Evolutionary conservation across 2,797 vertebrate species (phyloP), one percentile per base, ranked within the genome.

Genomic region (Oryzias dopingdopingensis): DNA sequence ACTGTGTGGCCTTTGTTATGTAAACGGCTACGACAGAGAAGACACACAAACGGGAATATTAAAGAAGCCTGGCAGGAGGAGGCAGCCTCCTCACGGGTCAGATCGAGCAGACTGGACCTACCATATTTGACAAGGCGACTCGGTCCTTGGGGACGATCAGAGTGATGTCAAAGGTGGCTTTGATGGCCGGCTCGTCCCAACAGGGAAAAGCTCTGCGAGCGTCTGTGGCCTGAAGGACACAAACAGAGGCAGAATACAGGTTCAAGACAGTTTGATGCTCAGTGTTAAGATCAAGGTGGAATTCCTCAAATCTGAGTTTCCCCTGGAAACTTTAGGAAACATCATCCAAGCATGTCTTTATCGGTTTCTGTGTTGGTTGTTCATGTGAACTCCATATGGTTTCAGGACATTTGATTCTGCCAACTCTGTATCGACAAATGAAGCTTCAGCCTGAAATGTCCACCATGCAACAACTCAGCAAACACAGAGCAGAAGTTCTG

Each of bases 71-170:
- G 45, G 44, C 49, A 45, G 57, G 42, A 54, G 32, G 71, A 23
- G 59, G 59, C 54, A 65, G 77, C 68, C 20, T 59, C 67, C 63
- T 74, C 60, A 22, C 63, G 60, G 44, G 53, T 55, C 65, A 26
- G 43, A 59, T 63, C 1, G 24, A 62, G 67, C 54, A 42, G 2
- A 2, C 63, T 69, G 84, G 68, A 85, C 92, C 61, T 90, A 98
- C 97, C 97, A 99, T 99, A 86, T 99, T 99, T 81, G 97, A 99
- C 93, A 99, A 92, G 91, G 96, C 96, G 69, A 98, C 94, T 82
- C 96, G 91, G 88, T 99, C 96, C 90, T 98, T 98, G 77, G 96
- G 96, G 85, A 99, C 95, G 72, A 97, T 94, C 88, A 99, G 88
- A 17, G 93, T 89, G 83, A 99, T 95, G 88, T 99, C 96, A 89